Percentiles rank a stretch among this genome's conserved stretches.
Conservation (phyloP, 2,888 invertebrate genomes). For the Trichogramma evanescens region DNA sequence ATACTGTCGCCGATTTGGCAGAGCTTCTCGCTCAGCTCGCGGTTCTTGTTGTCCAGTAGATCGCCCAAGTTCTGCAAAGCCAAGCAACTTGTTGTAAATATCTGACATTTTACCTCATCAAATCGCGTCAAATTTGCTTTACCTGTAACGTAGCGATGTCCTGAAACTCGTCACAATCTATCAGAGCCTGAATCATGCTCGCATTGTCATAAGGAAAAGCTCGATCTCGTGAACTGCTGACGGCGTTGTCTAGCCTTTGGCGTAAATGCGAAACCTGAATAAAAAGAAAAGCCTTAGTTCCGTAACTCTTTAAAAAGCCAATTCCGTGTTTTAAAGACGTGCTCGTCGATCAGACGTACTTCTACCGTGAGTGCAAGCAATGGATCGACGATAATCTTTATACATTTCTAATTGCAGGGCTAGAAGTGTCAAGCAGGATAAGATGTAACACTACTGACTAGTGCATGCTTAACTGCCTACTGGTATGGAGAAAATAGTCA, state of each 20-base stretch:
- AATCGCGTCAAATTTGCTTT: constrained; percentile 20
- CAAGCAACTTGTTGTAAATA: not conserved
- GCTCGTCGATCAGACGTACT: too few relatives aligned
- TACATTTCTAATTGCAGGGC: too few relatives aligned
- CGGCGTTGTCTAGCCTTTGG: constrained; percentile 80
- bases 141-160: constrained; percentile 79
- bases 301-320: too few relatives aligned
- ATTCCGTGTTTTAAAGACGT: too few relatives aligned
- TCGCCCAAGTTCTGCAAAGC: constrained; percentile 76
- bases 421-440: too few relatives aligned
- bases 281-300: not conserved
- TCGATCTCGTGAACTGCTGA: constrained; percentile 79
- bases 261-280: constrained; percentile 71
- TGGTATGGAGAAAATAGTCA: too few relatives aligned
- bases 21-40: constrained; percentile 80
- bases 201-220: constrained; percentile 77
- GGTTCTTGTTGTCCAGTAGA: constrained; percentile 79
- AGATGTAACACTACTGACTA: too few relatives aligned
- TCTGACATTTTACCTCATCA: not conserved
- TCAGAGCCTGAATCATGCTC: constrained; percentile 84
- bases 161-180: constrained; percentile 95
- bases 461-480: too few relatives aligned
- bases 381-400: too few relatives aligned
- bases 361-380: too few relatives aligned
- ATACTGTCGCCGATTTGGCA: constrained; percentile 97